Evolutionary conservation across 2,888 invertebrate species (phyloP).

Genomic region (Eudemis profundana): DNA sequence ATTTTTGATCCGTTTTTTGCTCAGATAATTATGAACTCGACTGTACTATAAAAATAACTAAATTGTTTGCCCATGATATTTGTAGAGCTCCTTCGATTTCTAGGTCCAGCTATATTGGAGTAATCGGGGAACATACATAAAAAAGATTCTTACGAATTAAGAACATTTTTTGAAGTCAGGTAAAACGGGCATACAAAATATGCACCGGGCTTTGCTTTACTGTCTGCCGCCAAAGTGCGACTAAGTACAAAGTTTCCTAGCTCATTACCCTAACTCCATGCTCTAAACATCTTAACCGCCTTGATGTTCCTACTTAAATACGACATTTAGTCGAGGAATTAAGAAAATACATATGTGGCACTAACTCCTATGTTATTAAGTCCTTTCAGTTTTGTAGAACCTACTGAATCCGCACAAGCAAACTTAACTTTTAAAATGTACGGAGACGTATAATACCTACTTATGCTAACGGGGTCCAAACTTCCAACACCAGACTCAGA

Average conservation of each 20-base stretch:
- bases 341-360: conserved; percentile 4
- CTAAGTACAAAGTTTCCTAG: conserved; percentile 32
- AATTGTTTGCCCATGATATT: too few relatives aligned
- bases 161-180: too few relatives aligned
- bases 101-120: too few relatives aligned
- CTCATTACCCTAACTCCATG: conserved; percentile 19
- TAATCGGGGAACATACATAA: too few relatives aligned
- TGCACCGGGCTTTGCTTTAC: conserved; percentile 3
- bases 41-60: too few relatives aligned
- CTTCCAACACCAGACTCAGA: conserved; percentile 32
- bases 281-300: neutral
- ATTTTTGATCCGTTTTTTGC: too few relatives aligned
- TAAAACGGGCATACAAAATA: neutral
- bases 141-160: too few relatives aligned
- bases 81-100: too few relatives aligned
- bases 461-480: conserved; percentile 40
- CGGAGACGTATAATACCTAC: conserved; percentile 32
- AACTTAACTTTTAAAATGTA: conserved; percentile 35
- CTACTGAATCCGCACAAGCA: conserved; percentile 20
- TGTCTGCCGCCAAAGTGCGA: conserved; percentile 21
- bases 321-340: neutral
- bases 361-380: neutral
- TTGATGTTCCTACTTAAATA: neutral
- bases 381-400: neutral
- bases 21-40: too few relatives aligned